Conservation (phyloP, 2,113 vertebrate species). For the Prunella fulvescens region DNA sequence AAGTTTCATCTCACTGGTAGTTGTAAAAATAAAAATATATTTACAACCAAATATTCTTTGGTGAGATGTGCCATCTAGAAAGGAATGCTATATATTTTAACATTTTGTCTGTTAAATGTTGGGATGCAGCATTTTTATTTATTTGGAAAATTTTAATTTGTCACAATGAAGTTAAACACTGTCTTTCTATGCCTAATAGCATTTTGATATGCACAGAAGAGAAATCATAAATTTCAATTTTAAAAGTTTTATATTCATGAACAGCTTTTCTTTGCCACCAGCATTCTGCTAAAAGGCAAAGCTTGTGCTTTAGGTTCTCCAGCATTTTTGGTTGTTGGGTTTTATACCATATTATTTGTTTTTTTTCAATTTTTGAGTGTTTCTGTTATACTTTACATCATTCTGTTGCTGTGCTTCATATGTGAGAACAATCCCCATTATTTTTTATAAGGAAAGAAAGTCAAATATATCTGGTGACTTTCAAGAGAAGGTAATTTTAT, state of each 20-base stretch:
- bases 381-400: background rate
- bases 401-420: background rate
- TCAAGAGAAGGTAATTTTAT: background rate
- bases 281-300: background rate
- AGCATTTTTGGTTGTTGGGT: background rate
- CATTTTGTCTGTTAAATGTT: background rate
- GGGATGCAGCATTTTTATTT: background rate
- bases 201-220: background rate
- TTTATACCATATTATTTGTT: background rate
- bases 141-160: background rate
- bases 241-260: background rate
- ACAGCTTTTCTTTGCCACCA: background rate
- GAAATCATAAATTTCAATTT: background rate
- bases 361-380: background rate
- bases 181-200: background rate
- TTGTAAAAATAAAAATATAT: background rate
- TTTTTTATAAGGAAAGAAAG: background rate
- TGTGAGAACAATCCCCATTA: background rate
- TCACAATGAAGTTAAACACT: background rate
- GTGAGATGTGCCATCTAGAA: background rate
- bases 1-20: background rate
- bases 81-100: background rate
- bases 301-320: background rate
- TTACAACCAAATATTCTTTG: background rate
- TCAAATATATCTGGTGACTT: background rate